phyloP scores from a whole-genome alignment of 2,797 vertebrate genomes.

The Galago senegalensis region DNA sequence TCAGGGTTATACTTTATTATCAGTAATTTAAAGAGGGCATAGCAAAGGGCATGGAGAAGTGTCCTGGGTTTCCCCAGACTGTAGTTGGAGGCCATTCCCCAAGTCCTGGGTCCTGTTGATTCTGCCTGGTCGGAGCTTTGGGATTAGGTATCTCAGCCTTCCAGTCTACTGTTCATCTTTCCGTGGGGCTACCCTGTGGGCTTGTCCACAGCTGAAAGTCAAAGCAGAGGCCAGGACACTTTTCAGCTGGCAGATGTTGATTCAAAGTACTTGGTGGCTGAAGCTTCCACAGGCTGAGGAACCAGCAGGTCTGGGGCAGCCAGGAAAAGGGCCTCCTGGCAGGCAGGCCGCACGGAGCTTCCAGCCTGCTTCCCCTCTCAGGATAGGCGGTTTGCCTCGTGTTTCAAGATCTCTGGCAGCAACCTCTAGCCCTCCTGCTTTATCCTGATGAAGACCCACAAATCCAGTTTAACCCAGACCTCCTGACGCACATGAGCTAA shows the following conservation, averaged over 20 bases:
- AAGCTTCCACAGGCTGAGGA: neutral
- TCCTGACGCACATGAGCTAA: neutral
- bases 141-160: neutral
- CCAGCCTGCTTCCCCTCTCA: neutral
- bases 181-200: neutral
- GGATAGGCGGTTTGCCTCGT: too few species aligned
- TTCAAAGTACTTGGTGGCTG: neutral
- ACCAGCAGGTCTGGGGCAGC: rapidly evolving
- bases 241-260: neutral
- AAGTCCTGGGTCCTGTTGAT: neutral
- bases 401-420: neutral
- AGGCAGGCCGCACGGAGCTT: rapidly evolving
- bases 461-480: neutral
- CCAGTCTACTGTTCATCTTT: neutral
- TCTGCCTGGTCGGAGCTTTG: neutral
- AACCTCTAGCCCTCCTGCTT: neutral
- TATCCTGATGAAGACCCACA: neutral
- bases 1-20: neutral
- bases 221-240: neutral
- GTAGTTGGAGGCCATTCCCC: neutral
- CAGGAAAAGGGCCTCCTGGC: rapidly evolving
- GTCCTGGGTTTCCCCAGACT: neutral
- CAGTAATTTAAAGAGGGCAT: neutral
- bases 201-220: neutral
- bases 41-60: neutral